phyloP scores from a whole-genome alignment of 2,113 vertebrate species.

The Ptyas mucosa region DNA sequence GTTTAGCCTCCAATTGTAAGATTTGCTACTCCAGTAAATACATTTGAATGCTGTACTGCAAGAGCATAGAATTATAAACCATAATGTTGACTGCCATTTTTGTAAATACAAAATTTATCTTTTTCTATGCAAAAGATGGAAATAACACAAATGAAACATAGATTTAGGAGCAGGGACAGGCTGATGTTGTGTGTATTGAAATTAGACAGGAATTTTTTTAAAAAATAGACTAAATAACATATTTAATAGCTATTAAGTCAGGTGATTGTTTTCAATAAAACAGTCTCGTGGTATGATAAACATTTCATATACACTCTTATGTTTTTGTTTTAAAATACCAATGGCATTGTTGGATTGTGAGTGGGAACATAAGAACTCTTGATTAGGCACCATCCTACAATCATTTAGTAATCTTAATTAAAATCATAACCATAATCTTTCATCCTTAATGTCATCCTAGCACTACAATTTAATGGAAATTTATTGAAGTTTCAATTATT shows the following conservation, averaged over 20 bases:
- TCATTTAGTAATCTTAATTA: constrained; percentile 35
- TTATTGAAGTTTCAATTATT: constrained; percentile 14
- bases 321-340: constrained; percentile 26
- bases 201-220: not conserved
- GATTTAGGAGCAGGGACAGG: not conserved
- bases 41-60: not conserved
- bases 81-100: not conserved
- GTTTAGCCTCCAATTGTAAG: not conserved
- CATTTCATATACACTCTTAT: not conserved
- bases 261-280: not conserved
- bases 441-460: constrained; percentile 6
- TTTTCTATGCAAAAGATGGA: not conserved
- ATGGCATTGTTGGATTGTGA: not conserved
- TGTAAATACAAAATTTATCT: not conserved
- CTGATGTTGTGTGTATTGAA: not conserved
- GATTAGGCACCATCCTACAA: not conserved
- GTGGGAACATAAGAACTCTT: constrained; percentile 4
- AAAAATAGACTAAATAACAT: not conserved
- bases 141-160: not conserved
- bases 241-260: not conserved
- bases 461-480: constrained; percentile 15
- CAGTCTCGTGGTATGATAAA: not conserved
- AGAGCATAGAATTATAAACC: not conserved
- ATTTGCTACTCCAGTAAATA: not conserved
- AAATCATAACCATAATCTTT: not conserved